Base-by-base conservation (phyloP, 2,888 invertebrate species). In the Aromia moschata region DNA sequence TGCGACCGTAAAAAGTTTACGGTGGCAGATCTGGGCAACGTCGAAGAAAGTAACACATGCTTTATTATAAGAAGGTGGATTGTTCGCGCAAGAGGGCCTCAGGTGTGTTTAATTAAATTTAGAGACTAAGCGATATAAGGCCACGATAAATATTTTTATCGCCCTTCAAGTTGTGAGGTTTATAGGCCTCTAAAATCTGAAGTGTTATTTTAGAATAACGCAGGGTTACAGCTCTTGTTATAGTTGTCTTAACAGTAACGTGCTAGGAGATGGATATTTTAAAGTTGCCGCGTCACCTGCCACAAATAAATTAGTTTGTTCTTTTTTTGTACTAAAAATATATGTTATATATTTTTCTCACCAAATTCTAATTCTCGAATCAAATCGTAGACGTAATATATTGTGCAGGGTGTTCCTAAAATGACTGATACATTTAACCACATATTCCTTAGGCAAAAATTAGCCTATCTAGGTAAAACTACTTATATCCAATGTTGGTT, bases 81-180 rank as follows among this genome's bases (percentile, higher is more conserved):
- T 41, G 41, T 17, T 38, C 41, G 7, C 18, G 30, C 2, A 4
- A 12, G 18, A n/a, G 25, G 16, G 25, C 20, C 16, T 11, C 52
- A 52, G 52, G 52, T 52, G 52, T 31, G n/a, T 17, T 52, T 52
- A 52, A 52, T 52, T 52, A 52, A 41, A 52, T 52, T 52, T 52
- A 52, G 20, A 30, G 18, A 25, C 31, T 52, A 52, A 20, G 37
- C 30, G 31, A 25, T 41, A 52, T 40, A 31, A 31, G 20, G 25
- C 15, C 9, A 11, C 11, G n/a, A 52, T 41, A 52, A 30, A 52
- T 41, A 52, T 41, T 52, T 33, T 31, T 31, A 51, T 40, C 31
- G 41, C 10, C 12, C 37, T 18, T 14, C 49, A 25, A 20, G n/a
- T 37, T 20, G 16, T 36, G 41, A 10, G 11, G 10, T 52, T 52